Base-by-base conservation (phyloP, 92 coral and sea anemone species). In the Pocillopora grandis region DNA sequence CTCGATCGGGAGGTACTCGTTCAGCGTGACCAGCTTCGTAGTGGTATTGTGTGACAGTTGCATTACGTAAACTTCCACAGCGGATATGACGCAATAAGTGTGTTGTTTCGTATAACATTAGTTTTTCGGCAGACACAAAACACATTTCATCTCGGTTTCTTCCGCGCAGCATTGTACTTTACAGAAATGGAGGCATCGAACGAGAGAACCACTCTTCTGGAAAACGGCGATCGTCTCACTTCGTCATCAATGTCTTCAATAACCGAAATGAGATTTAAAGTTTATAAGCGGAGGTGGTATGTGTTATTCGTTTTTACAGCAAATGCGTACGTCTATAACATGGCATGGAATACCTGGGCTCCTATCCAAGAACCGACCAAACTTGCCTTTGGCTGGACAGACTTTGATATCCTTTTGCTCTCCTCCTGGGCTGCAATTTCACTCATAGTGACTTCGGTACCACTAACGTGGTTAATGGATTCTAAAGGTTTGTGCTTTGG, bases 211-310 rank as follows among this genome's bases (percentile, higher is more conserved):
- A 1, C 62, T 1, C 86, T 82, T 82, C 8, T 82, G 11, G 79
- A 1, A 60, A 55, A 20, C 52, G 48, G 36, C 70, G 35, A 69
- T 7, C 19, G 21, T 9, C 31, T 2, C 14, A 3, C 35, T 8
- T 33, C 69, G 31, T 15, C 70, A 71, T 8, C 70, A 52, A 62
- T 36, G 10, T 33, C 17, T 20, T 72, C 72, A 9, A 60, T 27
- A 74, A 8, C 35, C 8, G 31, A n/a, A 62, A 64, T 73, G 9
- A 35, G 35, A 33, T 35, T 19, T 19, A 92, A 83, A 80, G 82
- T 86, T 58, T 93, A 90, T 87, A 85, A 82, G 72, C 88, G 92
- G 14, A 81, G 96, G 65, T 93, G 96, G 96, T 93, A 88, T 57
- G 80, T 93, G 10, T 68, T 93, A 20, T 35, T 55, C 9, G 56